phyloP scores from a whole-genome alignment of 2,888 invertebrate genomes.

The Drosophila paramelanica region DNA sequence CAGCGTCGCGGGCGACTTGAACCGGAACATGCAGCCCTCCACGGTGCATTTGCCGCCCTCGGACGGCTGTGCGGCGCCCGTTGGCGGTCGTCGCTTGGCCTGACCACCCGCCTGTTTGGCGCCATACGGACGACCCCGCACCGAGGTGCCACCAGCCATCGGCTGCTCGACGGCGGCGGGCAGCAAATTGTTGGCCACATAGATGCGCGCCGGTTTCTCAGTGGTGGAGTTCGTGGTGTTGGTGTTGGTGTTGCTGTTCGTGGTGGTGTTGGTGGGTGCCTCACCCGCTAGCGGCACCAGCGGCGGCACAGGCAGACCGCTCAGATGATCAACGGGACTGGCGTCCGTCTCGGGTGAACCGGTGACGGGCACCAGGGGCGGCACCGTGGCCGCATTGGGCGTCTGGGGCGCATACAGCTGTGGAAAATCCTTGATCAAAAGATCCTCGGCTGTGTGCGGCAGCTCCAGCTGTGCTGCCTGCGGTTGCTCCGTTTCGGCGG shows the following conservation, averaged over 20 bases:
- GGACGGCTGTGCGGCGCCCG: constrained; percentile 40
- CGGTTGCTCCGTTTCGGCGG: constrained; percentile 22
- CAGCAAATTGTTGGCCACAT: constrained; percentile 84
- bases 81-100: constrained; percentile 67
- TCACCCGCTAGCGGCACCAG: constrained; percentile 53
- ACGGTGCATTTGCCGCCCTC: constrained; percentile 81
- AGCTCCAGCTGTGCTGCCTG: constrained; percentile 21
- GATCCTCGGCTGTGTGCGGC: constrained; percentile 45
- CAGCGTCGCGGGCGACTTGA: constrained; percentile 78
- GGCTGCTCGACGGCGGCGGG: constrained; percentile 52
- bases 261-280: not conserved
- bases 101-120: constrained; percentile 81
- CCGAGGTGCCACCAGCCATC: constrained; percentile 74
- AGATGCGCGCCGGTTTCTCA: constrained; percentile 82
- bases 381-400: constrained; percentile 38
- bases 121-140: constrained; percentile 83
- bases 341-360: constrained; percentile 3
- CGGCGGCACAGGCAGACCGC: constrained; percentile 56
- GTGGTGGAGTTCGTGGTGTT: not conserved
- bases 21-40: constrained; percentile 83
- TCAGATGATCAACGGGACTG: constrained; percentile 8
- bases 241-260: not conserved
- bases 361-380: constrained; percentile 72
- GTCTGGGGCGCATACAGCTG: constrained; percentile 42
- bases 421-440: constrained; percentile 61